These are phyloP conservation scores for Albula goreensis DNA, from an alignment of 2,113 vertebrate species.

Conservation along the genomic window DNA sequence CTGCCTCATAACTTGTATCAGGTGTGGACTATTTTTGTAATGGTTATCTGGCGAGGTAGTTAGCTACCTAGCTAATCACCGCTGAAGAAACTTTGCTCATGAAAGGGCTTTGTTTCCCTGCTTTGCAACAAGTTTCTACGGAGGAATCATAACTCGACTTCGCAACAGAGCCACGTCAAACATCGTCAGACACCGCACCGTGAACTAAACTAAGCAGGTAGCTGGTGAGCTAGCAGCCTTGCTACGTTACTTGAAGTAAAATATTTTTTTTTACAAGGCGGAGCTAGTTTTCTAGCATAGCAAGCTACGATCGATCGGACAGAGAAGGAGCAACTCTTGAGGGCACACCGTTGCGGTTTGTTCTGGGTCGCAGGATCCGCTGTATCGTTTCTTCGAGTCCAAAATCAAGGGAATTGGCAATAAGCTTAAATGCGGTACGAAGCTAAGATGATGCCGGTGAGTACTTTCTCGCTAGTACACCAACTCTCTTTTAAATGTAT, in stretches of 20 bases:
- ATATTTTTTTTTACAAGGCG: conserved; percentile 2
- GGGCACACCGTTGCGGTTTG: neutral
- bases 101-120: conserved; percentile 56
- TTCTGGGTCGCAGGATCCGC: neutral
- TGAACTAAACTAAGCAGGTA: neutral
- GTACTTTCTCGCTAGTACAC: conserved; percentile 41
- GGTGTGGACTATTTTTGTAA: neutral
- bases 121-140: conserved; percentile 65
- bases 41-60: neutral
- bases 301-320: neutral
- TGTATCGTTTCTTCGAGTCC: conserved; percentile 59
- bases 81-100: conserved; percentile 55
- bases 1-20: neutral
- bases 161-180: neutral
- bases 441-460: conserved; percentile 96
- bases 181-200: neutral
- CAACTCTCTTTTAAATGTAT: neutral
- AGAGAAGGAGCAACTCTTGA: neutral
- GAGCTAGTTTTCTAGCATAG: neutral
- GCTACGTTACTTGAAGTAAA: neutral
- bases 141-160: neutral
- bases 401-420: conserved; percentile 45
- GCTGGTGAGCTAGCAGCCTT: neutral
- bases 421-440: conserved; percentile 82
- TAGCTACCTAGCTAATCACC: conserved; percentile 32